A percentile compares a stretch with the other conserved stretches of the same genome.
Evolutionary conservation across 2,797 vertebrate species (phyloP).

Genomic region (Schizothorax lantsangensis): DNA sequence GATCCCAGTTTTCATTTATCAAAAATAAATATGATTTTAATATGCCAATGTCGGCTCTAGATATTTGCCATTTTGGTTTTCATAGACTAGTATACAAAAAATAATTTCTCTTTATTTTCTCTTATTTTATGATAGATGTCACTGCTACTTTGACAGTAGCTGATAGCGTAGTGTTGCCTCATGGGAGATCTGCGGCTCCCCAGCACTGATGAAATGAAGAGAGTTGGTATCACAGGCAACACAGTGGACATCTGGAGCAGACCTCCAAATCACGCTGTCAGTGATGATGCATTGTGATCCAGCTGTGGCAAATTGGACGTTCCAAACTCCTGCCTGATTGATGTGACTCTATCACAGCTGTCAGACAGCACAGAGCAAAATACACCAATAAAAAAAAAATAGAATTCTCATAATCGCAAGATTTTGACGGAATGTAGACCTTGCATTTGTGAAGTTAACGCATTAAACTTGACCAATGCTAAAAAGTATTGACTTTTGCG

Average conservation of each 20-base stretch:
- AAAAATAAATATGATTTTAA: not conserved
- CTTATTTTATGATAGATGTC: not conserved
- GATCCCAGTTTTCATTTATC: not conserved
- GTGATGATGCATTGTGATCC: conserved; percentile 77
- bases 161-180: not conserved
- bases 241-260: conserved; percentile 39
- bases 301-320: conserved; percentile 73
- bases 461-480: not conserved
- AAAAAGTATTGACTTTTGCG: not conserved
- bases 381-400: not conserved
- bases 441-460: not conserved
- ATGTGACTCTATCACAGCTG: conserved; percentile 66
- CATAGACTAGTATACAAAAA: not conserved
- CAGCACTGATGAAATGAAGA: conserved; percentile 18
- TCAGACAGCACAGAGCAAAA: conserved; percentile 56
- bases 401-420: not conserved
- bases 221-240: not conserved
- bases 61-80: not conserved
- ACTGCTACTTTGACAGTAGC: not conserved
- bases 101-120: not conserved
- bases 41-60: not conserved
- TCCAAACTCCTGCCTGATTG: conserved; percentile 73
- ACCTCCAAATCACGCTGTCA: conserved; percentile 77
- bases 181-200: conserved; percentile 10
- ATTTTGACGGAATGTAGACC: not conserved